Evolutionary conservation across 2,888 invertebrate species (phyloP).

Genomic region (Cinara cedri): DNA sequence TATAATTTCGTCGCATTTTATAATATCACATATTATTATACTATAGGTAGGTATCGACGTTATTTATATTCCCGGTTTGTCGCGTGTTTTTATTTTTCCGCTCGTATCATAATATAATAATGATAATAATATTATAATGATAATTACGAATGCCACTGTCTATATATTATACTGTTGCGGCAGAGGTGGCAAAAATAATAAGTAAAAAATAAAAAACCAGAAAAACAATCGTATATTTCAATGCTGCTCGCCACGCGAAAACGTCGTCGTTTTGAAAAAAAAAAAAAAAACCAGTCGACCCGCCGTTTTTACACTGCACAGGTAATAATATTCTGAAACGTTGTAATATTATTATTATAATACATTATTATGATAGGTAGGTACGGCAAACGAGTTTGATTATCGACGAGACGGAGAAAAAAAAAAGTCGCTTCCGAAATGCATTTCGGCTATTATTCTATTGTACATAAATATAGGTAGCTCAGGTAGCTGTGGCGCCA

Average conservation of each 20-base stretch:
- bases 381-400: constrained; percentile 25
- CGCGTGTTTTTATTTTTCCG: neutral
- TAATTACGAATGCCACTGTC: neutral
- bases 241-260: neutral
- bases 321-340: neutral
- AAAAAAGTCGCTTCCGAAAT: neutral
- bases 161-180: neutral
- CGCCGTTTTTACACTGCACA: neutral
- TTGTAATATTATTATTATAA: neutral
- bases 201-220: neutral
- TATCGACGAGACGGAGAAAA: constrained; percentile 7
- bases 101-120: neutral
- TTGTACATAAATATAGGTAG: no score
- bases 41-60: no score
- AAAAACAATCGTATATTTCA: neutral
- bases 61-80: constrained; percentile 1
- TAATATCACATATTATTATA: no score
- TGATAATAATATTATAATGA: neutral
- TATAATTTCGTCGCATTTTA: no score
- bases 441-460: constrained; percentile 25
- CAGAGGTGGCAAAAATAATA: neutral
- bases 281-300: constrained; percentile 14
- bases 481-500: constrained; percentile 22
- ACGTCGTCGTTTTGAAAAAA: no score
- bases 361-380: no score